Conservation (phyloP, 2,888 invertebrate genomes). For the Tyria jacobaeae region DNA sequence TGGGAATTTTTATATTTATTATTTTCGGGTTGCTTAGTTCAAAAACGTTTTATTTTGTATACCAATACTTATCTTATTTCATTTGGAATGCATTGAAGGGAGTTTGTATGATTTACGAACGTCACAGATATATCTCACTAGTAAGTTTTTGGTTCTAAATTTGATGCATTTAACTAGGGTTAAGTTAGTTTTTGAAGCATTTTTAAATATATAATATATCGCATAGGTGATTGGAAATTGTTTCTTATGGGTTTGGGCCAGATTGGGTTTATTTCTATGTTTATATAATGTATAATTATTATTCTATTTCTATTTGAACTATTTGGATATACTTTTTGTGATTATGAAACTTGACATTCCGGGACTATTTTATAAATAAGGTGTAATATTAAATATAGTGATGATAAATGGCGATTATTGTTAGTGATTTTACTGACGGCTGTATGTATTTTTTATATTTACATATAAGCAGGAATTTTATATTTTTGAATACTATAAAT, state of each 20-base stretch:
- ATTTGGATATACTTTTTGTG: too few relatives aligned
- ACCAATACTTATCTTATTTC: too few relatives aligned
- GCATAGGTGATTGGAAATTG: conserved; percentile 28
- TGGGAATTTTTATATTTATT: too few relatives aligned
- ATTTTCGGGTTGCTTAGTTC: neutral
- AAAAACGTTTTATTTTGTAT: neutral
- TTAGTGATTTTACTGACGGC: conserved; percentile 16
- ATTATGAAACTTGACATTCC: conserved; percentile 28
- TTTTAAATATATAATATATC: conserved; percentile 14
- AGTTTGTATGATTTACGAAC: neutral
- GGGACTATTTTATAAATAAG: neutral
- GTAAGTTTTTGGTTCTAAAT: conserved; percentile 3
- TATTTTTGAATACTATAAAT: conserved; percentile 41
- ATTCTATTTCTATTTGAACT: conserved; percentile 26
- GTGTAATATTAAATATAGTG: conserved; percentile 4
- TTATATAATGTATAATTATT: neutral
- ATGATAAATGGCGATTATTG: neutral
- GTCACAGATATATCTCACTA: neutral
- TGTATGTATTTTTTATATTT: conserved; percentile 21
- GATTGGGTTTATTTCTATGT: conserved; percentile 13
- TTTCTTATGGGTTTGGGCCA: neutral
- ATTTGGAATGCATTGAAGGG: neutral
- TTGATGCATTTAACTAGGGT: conserved; percentile 31
- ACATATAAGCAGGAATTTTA: conserved; percentile 22
- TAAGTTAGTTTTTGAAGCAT: conserved; percentile 27